Conservation (phyloP, 2,888 invertebrate genomes). For the Lymantria dispar region DNA sequence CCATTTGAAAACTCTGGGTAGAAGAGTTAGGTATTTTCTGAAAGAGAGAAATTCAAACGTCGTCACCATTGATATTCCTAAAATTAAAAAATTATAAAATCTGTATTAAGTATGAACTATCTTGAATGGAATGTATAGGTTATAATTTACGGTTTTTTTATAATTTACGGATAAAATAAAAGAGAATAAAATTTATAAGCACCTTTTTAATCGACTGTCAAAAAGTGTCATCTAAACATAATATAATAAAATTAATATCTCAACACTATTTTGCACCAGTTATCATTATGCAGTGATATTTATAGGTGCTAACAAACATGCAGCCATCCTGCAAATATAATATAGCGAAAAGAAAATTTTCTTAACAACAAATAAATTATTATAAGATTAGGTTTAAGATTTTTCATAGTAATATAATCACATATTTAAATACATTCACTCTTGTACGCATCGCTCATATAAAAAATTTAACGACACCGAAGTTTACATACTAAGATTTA, state of each 20-base stretch:
- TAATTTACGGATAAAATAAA: constrained; percentile 22
- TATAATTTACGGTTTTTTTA: too few relatives aligned
- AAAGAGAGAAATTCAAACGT: too few relatives aligned
- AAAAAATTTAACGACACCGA: constrained; percentile 42
- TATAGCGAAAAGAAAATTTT: constrained; percentile 54
- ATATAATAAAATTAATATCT: constrained; percentile 65
- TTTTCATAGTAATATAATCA: constrained; percentile 29
- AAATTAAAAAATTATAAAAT: too few relatives aligned
- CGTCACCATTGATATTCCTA: too few relatives aligned
- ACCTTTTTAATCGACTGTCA: constrained; percentile 79
- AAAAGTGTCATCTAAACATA: constrained; percentile 52
- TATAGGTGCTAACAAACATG: constrained; percentile 55
- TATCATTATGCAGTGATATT: constrained; percentile 50
- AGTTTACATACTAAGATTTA: constrained; percentile 54
- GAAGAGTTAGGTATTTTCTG: too few relatives aligned
- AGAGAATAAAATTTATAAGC: constrained; percentile 58
- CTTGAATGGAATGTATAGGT: too few relatives aligned
- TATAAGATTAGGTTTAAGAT: constrained; percentile 55
- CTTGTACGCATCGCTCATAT: constrained; percentile 64
- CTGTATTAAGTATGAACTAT: too few relatives aligned
- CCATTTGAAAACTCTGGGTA: too few relatives aligned
- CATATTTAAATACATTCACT: constrained; percentile 70
- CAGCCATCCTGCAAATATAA: constrained; percentile 55
- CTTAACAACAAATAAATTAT: constrained; percentile 63
- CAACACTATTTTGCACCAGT: constrained; percentile 60